These are phyloP conservation scores for Neoascia interrupta DNA, from an alignment of 2,888 invertebrate genomes.

Conservation along the genomic window DNA sequence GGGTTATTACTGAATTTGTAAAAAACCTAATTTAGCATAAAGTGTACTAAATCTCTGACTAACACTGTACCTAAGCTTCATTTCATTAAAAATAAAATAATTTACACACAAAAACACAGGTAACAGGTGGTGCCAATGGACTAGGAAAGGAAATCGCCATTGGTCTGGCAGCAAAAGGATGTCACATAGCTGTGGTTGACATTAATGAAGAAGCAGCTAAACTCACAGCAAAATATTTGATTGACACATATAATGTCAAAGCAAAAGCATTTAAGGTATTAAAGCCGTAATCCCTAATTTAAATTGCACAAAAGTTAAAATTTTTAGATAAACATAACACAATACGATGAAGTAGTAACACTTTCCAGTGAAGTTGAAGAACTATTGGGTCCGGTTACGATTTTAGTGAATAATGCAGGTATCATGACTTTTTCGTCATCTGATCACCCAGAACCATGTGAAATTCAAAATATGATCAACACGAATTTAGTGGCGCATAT, in stretches of 20 bases:
- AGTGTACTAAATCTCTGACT: no score
- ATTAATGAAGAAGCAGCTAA: conserved; percentile 73
- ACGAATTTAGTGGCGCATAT: conserved; percentile 79
- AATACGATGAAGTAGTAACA: conserved; percentile 70
- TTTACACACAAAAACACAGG: no score
- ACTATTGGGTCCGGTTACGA: conserved; percentile 77
- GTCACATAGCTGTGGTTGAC: conserved; percentile 75
- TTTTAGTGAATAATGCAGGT: conserved; percentile 80
- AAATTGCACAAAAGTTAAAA: neutral
- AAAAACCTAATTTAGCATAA: no score
- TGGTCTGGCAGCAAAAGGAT: conserved; percentile 76
- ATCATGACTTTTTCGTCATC: conserved; percentile 72
- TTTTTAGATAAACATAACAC: conserved; percentile 74
- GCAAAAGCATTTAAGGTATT: conserved; percentile 74
- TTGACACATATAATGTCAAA: conserved; percentile 67
- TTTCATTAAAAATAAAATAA: no score
- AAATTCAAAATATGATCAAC: conserved; percentile 77
- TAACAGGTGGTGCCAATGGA: conserved; percentile 12
- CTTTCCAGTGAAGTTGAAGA: conserved; percentile 71
- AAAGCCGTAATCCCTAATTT: neutral
- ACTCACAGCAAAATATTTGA: conserved; percentile 71
- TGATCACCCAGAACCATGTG: conserved; percentile 72
- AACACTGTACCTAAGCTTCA: no score
- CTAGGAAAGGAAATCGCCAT: conserved; percentile 73
- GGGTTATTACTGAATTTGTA: no score